Conservation (phyloP, 2,797 vertebrate genomes). For the Momotus momota region DNA sequence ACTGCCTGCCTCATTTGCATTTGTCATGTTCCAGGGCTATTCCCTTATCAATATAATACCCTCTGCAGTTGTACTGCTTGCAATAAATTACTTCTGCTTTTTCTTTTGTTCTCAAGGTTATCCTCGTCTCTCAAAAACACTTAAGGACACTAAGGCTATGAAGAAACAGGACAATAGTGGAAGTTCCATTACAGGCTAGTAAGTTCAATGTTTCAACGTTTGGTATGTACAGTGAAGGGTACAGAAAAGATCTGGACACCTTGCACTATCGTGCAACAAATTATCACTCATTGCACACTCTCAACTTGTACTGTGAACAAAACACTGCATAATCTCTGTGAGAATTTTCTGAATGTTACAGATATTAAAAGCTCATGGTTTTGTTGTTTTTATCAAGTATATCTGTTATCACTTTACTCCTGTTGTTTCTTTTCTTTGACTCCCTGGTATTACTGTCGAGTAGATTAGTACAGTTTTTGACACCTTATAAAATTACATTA, state of each 20-base stretch:
- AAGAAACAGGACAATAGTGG: neutral
- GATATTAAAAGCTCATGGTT: neutral
- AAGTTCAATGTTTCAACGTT: neutral
- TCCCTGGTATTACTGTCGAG: neutral
- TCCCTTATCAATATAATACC: slow-evolving; percentile 54
- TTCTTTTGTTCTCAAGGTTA: slow-evolving; percentile 63
- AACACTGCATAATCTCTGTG: neutral
- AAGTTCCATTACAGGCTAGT: neutral
- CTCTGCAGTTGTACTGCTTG: neutral
- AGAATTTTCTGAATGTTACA: neutral
- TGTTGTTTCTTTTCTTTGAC: neutral
- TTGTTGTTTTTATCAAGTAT: neutral
- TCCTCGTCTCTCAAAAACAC: slow-evolving; percentile 9
- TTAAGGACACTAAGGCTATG: neutral
- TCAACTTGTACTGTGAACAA: neutral
- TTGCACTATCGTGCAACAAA: neutral
- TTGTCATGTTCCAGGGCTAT: slow-evolving; percentile 43
- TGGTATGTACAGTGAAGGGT: neutral
- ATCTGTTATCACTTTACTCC: neutral
- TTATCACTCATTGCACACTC: neutral
- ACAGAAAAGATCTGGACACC: neutral
- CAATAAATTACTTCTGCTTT: slow-evolving; percentile 46
- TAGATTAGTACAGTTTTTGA: neutral
- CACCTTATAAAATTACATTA: neutral
- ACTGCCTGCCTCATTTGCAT: slow-evolving; percentile 29